Evolutionary conservation across 1,140 invertebrate species (phyloP), one percentile per base, ranked within the genome.

Genomic region (Penaeus indicus): DNA sequence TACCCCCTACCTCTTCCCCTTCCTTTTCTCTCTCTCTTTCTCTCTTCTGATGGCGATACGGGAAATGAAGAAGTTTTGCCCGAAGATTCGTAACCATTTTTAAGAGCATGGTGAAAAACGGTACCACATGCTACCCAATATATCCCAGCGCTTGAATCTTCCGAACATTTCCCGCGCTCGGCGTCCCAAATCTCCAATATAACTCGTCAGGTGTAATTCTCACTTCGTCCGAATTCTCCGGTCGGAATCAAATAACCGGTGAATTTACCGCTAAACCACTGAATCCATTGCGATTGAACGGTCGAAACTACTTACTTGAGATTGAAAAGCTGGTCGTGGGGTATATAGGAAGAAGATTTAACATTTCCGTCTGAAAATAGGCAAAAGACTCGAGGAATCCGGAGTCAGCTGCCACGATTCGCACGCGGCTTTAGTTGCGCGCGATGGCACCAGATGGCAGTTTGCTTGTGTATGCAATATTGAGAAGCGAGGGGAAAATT

Each of bases 391-490:
- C 38, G 63, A 16, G 79, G 86, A 87, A 82, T 82, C 86, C 86
- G 60, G 69, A 84, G 82, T 88, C 80, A 88, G 82, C 69, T 88
- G 80, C 25, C n/a, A 47, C 61, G 69, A 83, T 84, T 88, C 86
- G 80, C 86, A 84, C 81, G 86, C 82, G 64, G 86, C 82, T 84
- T 88, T 84, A 84, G 86, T 83, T 88, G 80, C 67, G 86, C 86
- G 86, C 86, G 86, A 84, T 84, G 86, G 86, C 86, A 84, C 80
- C 86, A 88, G 86, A 88, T 88, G 86, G 86, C 86, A 84, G 69
- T 88, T 83, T 88, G 86, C 86, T 88, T 88, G 86, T 88, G 86
- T 88, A 88, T 88, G 86, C 86, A 88, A 88, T 88, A 88, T 88
- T 88, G 86, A 88, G 86, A 88, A 88, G 86, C 82, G 81, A 61